Conservation (phyloP, 2,797 vertebrate species). For the Sebastes iracundus region DNA sequence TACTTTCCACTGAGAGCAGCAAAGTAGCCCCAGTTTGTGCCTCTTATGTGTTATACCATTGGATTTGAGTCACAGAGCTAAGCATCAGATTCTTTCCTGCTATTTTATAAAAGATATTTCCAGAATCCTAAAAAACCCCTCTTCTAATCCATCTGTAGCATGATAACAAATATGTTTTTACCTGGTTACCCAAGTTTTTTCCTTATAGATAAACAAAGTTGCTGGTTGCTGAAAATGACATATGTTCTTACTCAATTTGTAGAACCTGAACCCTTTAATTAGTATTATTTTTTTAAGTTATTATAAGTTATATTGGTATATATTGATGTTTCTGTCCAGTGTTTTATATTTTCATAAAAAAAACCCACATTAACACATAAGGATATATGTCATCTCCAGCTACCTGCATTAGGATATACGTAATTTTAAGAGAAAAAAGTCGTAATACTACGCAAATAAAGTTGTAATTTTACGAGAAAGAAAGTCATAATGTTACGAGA, state of each 20-base stretch:
- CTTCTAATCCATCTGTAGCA: not conserved
- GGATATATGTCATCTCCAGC: not conserved
- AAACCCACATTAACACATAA: not conserved
- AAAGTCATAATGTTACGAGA: rapidly evolving
- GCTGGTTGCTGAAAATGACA: not conserved
- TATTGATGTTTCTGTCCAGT: not conserved
- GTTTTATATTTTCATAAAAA: not conserved
- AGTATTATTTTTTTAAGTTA: too few species aligned
- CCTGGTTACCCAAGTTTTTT: not conserved
- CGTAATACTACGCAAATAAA: too few species aligned
- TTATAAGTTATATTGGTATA: not conserved
- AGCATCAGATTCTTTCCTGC: not conserved
- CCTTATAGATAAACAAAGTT: too few species aligned
- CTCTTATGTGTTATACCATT: not conserved
- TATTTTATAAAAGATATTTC: not conserved
- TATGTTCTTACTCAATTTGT: not conserved
- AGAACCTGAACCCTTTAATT: not conserved
- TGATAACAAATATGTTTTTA: not conserved
- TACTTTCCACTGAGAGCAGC: not conserved
- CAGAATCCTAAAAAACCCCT: not conserved
- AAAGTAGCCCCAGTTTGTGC: not conserved
- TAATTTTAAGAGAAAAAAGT: too few species aligned
- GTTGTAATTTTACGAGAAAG: too few species aligned
- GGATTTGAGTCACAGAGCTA: not conserved
- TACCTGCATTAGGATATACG: not conserved